Conservation (phyloP, 2,113 vertebrate species). For the Psilopsiagon aymara region DNA sequence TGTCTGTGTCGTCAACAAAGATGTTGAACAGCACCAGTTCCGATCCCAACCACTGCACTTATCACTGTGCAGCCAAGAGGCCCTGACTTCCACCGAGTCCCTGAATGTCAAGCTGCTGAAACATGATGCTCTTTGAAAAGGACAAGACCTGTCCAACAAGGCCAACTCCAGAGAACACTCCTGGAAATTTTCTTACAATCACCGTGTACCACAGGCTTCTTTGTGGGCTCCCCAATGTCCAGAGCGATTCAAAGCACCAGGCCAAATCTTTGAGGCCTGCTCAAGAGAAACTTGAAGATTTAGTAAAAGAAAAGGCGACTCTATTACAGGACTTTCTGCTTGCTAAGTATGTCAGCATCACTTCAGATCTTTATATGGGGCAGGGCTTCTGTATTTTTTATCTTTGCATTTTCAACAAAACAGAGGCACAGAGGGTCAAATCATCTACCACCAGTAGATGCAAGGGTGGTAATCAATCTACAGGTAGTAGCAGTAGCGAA, state of each 20-base stretch:
- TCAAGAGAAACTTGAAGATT: neutral
- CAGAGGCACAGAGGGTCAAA: neutral
- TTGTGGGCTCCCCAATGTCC: neutral
- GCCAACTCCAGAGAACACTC: neutral
- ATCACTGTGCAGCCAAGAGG: neutral
- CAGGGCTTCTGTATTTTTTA: neutral
- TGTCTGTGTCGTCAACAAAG: neutral
- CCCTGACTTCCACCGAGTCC: neutral
- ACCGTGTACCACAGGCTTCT: neutral
- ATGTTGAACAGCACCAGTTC: neutral
- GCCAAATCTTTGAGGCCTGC: neutral
- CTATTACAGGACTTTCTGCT: neutral
- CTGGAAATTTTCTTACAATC: neutral
- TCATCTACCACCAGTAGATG: neutral
- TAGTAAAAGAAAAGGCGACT: neutral
- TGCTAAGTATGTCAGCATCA: neutral
- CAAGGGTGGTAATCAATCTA: neutral
- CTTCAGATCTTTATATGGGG: neutral
- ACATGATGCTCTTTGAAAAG: neutral
- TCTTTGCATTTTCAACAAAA: neutral
- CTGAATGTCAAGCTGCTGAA: neutral
- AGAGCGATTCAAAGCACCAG: neutral
- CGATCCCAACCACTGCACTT: neutral
- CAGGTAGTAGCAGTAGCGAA: neutral
- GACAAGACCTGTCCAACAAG: neutral